Conservation (phyloP, 2,113 vertebrate genomes). For the Stigmatopora argus region DNA sequence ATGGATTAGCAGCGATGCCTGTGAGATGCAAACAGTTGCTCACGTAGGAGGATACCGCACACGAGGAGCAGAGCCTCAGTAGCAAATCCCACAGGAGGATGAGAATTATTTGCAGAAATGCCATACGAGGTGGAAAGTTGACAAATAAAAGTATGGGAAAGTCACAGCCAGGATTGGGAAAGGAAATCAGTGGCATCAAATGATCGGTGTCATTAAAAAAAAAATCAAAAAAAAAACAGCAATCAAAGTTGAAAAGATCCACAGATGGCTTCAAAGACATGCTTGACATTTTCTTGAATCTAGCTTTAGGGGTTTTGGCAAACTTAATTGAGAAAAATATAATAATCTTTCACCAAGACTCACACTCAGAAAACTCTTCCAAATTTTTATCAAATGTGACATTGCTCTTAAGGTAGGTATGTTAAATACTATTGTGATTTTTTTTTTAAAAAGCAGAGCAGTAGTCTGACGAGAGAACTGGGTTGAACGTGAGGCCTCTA, state of each 20-base stretch:
- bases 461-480: neutral
- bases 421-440: neutral
- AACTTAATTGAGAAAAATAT: constrained; percentile 21
- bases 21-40: constrained; percentile 43
- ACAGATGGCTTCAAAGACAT: constrained; percentile 10
- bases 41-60: constrained; percentile 33
- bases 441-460: neutral
- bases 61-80: constrained; percentile 25
- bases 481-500: neutral
- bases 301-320: constrained; percentile 22
- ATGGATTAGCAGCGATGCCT: constrained; percentile 46
- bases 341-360: constrained; percentile 15
- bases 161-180: constrained; percentile 23
- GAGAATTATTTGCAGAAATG: constrained; percentile 9
- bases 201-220: constrained; percentile 13
- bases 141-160: constrained; percentile 12
- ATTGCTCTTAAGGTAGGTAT: neutral
- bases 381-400: neutral
- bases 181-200: constrained; percentile 13
- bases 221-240: constrained; percentile 7
- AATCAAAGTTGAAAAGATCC: constrained; percentile 19
- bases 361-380: constrained; percentile 3
- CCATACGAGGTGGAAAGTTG: constrained; percentile 24
- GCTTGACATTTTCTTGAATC: constrained; percentile 18
- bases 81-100: constrained; percentile 12